A percentile compares a stretch with the other conserved stretches of the same genome.
Conservation (phyloP, 2,113 vertebrate species). For the Mirounga angustirostris region DNA sequence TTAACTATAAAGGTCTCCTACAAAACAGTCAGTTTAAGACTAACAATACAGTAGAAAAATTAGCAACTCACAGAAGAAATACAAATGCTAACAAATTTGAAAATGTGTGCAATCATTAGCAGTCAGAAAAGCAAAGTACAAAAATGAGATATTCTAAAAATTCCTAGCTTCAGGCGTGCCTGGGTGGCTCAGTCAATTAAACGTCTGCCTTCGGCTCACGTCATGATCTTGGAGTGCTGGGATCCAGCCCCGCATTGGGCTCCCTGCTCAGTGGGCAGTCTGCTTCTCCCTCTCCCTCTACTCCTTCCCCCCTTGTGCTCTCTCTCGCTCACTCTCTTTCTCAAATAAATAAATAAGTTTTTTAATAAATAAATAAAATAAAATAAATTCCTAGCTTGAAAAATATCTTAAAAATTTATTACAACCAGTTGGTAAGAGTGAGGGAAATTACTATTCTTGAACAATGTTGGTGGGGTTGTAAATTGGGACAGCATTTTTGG, state of each 20-base stretch:
- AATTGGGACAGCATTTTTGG: not conserved
- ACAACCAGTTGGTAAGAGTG: not conserved
- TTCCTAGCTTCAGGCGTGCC: not conserved
- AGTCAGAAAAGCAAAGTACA: constrained; percentile 3
- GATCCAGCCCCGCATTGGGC: too few relatives aligned
- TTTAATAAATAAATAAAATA: too few relatives aligned
- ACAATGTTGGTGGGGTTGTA: not conserved
- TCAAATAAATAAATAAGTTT: too few relatives aligned
- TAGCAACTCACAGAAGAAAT: not conserved
- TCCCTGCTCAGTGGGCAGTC: too few relatives aligned
- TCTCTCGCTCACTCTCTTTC: too few relatives aligned
- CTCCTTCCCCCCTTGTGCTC: too few relatives aligned
- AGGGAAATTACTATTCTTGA: constrained; percentile 6
- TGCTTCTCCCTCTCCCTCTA: too few relatives aligned
- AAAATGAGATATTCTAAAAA: not conserved
- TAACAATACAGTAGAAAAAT: not conserved
- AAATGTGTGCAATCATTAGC: not conserved
- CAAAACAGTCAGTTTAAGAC: not conserved
- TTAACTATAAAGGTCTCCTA: not conserved
- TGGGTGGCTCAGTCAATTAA: too few relatives aligned
- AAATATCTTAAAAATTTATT: constrained; percentile 11
- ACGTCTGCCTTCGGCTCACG: too few relatives aligned
- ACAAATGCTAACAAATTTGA: not conserved
- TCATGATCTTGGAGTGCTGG: too few relatives aligned
- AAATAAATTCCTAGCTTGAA: not conserved